Conservation (phyloP, 1,140 invertebrate species). For the Tetramorium alpestre region DNA sequence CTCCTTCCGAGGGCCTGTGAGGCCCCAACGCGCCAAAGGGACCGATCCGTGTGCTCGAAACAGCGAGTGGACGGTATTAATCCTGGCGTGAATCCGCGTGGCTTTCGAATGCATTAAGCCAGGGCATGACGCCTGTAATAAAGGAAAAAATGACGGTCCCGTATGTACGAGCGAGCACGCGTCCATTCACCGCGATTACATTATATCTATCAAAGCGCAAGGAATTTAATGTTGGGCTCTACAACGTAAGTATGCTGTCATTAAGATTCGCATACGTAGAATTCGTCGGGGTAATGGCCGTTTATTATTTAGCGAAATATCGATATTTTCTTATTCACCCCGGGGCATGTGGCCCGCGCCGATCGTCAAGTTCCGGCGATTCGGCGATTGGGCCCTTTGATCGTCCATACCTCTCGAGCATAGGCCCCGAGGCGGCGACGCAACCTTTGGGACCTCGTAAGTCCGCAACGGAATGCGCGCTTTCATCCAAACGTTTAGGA, state of each 20-base stretch:
- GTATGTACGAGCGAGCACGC: constrained; percentile 14
- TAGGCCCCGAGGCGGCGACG: constrained; percentile 61
- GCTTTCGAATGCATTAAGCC: constrained; percentile 63
- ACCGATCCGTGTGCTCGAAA: constrained; percentile 64
- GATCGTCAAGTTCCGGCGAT: constrained; percentile 69
- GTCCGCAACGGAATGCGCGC: constrained; percentile 59
- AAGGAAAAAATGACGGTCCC: constrained; percentile 29
- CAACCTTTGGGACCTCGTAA: constrained; percentile 71
- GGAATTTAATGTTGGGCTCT: constrained; percentile 46
- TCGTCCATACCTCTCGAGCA: constrained; percentile 67
- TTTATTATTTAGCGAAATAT: constrained; percentile 61
- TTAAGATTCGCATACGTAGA: constrained; percentile 57
- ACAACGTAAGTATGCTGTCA: constrained; percentile 9
- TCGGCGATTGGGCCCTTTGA: constrained; percentile 74
- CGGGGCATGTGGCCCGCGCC: constrained; percentile 56
- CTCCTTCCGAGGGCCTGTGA: constrained; percentile 42
- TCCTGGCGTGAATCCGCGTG: constrained; percentile 60
- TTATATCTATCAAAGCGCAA: constrained; percentile 55
- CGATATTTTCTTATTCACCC: constrained; percentile 62
- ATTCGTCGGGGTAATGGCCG: constrained; percentile 26
- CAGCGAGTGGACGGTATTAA: constrained; percentile 68
- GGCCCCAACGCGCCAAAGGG: constrained; percentile 40
- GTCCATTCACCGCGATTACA: constrained; percentile 46
- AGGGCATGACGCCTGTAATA: constrained; percentile 65
- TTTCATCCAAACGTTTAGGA: constrained; percentile 39